Evolutionary conservation across 2,797 vertebrate genomes (phyloP).

Genomic region (Melanotaenia pygmaea): DNA sequence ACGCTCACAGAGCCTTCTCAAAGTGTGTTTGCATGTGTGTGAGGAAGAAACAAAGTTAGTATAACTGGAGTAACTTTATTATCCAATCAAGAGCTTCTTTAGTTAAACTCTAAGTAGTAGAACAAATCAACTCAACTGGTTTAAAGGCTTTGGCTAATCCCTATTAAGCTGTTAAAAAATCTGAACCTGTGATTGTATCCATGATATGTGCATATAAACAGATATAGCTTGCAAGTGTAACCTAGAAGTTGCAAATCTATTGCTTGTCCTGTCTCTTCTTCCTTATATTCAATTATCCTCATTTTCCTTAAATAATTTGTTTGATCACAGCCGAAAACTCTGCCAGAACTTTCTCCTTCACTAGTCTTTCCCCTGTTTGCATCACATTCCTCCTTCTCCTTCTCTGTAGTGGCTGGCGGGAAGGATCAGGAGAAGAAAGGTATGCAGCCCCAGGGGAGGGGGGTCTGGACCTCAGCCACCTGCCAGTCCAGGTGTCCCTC

Average conservation of each 20-base stretch:
- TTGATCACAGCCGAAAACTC: constrained; percentile 40
- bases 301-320: constrained; percentile 10
- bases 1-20: constrained; percentile 63
- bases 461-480: constrained; percentile 72
- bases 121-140: constrained; percentile 63
- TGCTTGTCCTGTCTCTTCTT: background rate
- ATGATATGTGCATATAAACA: constrained; percentile 15
- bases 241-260: background rate
- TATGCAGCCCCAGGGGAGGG: constrained; percentile 69
- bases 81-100: constrained; percentile 70
- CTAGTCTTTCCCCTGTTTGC: background rate
- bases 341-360: constrained; percentile 62
- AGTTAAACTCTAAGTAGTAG: constrained; percentile 64
- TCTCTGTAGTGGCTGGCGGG: constrained; percentile 56
- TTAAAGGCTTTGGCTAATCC: constrained; percentile 57
- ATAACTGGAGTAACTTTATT: constrained; percentile 64
- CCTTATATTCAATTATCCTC: background rate
- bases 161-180: constrained; percentile 32
- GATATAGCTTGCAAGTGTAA: background rate
- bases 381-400: constrained; percentile 63
- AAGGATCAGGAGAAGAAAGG: constrained; percentile 61
- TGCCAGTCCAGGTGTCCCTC: constrained; percentile 79
- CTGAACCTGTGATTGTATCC: constrained; percentile 19
- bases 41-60: constrained; percentile 22
- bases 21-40: constrained; percentile 57